Evolutionary conservation across 1,140 invertebrate species (phyloP).

Genomic region (Formica selysi): DNA sequence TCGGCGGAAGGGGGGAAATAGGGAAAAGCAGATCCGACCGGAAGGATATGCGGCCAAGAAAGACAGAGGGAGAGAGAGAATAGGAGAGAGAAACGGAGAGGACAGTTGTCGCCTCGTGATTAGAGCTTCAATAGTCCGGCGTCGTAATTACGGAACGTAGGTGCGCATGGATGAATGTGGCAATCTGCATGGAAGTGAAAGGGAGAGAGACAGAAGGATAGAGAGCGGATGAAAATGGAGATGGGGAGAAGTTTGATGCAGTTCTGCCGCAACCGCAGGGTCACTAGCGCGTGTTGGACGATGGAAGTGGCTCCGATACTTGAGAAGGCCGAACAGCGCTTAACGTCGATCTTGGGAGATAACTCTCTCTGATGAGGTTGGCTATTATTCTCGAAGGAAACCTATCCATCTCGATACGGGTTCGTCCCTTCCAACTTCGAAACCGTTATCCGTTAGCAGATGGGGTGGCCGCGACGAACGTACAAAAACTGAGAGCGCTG

Average conservation of each 20-base stretch:
- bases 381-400: slow-evolving; percentile 66
- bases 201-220: neutral
- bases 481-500: neutral
- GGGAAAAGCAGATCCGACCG: slow-evolving; percentile 43
- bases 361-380: slow-evolving; percentile 58
- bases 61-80: neutral
- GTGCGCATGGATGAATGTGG: slow-evolving; percentile 10
- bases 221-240: neutral
- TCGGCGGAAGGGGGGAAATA: neutral
- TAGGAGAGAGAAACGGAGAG: slow-evolving; percentile 23
- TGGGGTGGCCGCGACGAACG: neutral
- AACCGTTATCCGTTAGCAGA: slow-evolving; percentile 30
- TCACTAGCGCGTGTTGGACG: slow-evolving; percentile 57
- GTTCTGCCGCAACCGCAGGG: slow-evolving; percentile 54
- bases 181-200: slow-evolving; percentile 18
- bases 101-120: slow-evolving; percentile 76
- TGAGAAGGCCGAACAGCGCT: slow-evolving; percentile 44
- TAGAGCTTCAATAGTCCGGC: slow-evolving; percentile 75
- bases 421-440: slow-evolving; percentile 7
- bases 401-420: slow-evolving; percentile 62
- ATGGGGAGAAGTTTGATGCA: slow-evolving; percentile 57
- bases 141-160: slow-evolving; percentile 71
- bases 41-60: slow-evolving; percentile 28
- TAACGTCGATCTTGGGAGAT: slow-evolving; percentile 56
- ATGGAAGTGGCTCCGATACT: slow-evolving; percentile 65